Evolutionary conservation across 2,888 invertebrate species (phyloP), one percentile per base, ranked within the genome.

Genomic region (Criorhina ranunculi): DNA sequence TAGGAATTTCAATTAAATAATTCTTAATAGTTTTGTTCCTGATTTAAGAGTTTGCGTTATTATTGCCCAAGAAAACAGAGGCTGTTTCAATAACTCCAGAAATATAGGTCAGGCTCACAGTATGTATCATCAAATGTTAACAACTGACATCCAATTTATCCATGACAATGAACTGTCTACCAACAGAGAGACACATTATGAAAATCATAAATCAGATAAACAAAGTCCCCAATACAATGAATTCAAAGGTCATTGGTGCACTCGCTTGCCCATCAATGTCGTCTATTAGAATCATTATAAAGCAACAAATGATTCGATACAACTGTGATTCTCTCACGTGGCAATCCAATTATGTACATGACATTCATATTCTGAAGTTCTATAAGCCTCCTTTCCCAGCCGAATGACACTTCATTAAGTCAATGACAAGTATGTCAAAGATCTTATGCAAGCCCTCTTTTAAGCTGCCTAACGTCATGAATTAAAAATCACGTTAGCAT

Each of bases 321-420:
- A 62, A 62, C 15, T 42, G 11, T 66, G 35, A 66, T 33, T 69
- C 44, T 31, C 7, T 24, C 12, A 60, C n/a, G 62, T 77, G 70
- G 11, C 51, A 70, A 78, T 70, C 77, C 77, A 78, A 78, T 78
- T 78, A n/a, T n/a, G n/a, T n/a, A 70, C 33, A 53, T 60, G 59
- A 19, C 53, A 70, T 29, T 70, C 53, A 78, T 55, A 77, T 53
- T 78, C 70, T 62, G 70, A 78, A 53, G 60, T 70, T 78, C 70
- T 62, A 62, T 78, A 62, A 44, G 77, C 49, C 57, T 55, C n/a
- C 11, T 35, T 12, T 35, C 15, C 15, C 15, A 5, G 42, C 11
- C 7, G 37, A 40, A 8, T 70, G 70, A 78, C 70, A 78, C 29
- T 46, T 55, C 35, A 62, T 70, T 60, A 57, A 46, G 12, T n/a